Evolutionary conservation across 2,888 invertebrate species (phyloP).

Genomic region (Cephus spinipes): DNA sequence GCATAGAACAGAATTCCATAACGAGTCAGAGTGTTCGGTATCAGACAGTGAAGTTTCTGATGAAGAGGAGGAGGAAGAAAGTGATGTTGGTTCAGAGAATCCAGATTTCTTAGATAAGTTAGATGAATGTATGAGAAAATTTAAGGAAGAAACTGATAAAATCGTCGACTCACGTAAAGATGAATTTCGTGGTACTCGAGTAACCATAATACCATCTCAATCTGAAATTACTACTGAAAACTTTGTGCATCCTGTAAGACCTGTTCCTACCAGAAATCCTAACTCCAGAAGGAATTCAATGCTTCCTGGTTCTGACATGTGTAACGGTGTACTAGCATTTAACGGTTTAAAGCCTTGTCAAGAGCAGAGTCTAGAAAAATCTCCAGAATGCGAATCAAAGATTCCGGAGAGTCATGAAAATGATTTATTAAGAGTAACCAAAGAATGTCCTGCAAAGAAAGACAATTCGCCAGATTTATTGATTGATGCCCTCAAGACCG

Average conservation of each 20-base stretch:
- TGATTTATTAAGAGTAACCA: slow-evolving; percentile 49
- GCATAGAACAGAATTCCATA: slow-evolving; percentile 53
- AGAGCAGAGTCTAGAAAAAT: slow-evolving; percentile 31
- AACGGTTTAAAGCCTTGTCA: slow-evolving; percentile 51
- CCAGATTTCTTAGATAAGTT: slow-evolving; percentile 79
- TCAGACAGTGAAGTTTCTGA: slow-evolving; percentile 66
- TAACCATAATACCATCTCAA: slow-evolving; percentile 41
- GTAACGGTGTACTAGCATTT: slow-evolving; percentile 57
- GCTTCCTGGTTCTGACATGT: slow-evolving; percentile 62
- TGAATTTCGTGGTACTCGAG: slow-evolving; percentile 43
- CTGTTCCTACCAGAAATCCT: slow-evolving; percentile 55
- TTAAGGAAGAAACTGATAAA: slow-evolving; percentile 78
- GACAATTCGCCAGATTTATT: slow-evolving; percentile 53
- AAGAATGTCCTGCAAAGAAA: slow-evolving; percentile 70
- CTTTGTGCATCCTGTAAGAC: slow-evolving; percentile 51
- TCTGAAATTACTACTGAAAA: slow-evolving; percentile 52
- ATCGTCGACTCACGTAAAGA: slow-evolving; percentile 62
- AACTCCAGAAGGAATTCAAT: slow-evolving; percentile 61
- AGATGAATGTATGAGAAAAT: slow-evolving; percentile 78
- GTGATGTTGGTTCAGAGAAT: slow-evolving; percentile 70
- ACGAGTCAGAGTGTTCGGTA: slow-evolving; percentile 57
- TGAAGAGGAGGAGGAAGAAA: slow-evolving; percentile 66
- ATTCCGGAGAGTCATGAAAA: slow-evolving; percentile 31
- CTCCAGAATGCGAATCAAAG: slow-evolving; percentile 17
- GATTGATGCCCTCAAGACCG: slow-evolving; percentile 71